Evolutionary conservation across 2,797 vertebrate species (phyloP), one percentile per base, ranked within the genome.

Genomic region (Falco peregrinus): DNA sequence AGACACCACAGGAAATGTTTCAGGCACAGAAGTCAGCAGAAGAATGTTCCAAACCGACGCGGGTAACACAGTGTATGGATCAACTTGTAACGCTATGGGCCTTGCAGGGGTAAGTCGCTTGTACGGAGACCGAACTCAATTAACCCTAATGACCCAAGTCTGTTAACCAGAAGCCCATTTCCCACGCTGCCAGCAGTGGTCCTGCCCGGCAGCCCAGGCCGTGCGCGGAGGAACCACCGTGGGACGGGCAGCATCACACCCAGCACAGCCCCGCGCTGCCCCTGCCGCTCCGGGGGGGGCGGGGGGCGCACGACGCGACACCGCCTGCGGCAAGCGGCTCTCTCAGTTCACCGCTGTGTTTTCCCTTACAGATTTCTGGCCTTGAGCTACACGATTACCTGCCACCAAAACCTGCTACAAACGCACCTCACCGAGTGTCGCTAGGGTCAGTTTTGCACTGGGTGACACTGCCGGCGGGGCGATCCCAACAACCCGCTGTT

Each of bases 361-460:
- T 22, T 5, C 11, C 56, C 31, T 13, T 4, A 20, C 24, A 5
- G 0, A 19, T 3, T 17, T 1, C 43, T 21, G 22, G 16, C 48
- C 60, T 9, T 1, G 29, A 16, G 28, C 50, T 33, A 26, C 5
- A 13, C 10, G 1, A 5, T 3, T 5, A 48, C 56, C 20, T 29
- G 6, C 33, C n/a, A 15, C 1, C 51, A 4, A 39, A 29, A 3
- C 6, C 43, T 10, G 48, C 43, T 3, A 6, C 47, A 4, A 5
- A 8, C 0, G 31, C 64, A 7, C 14, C 31, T 15, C 60, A 6
- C 29, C 3, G 54, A 6, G 17, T 12, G 5, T 0, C 1, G 5
- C 75, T 4, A 7, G 3, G 28, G 4, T 2, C 54, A 4, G 0
- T 3, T n/a, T 8, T 2, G 47, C 57, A 5, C 8, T 14, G 43